Percentiles rank a stretch among this genome's conserved stretches.
These are phyloP conservation scores for Saturnia pavonia DNA, from an alignment of 2,888 invertebrate genomes.

Conservation along the genomic window DNA sequence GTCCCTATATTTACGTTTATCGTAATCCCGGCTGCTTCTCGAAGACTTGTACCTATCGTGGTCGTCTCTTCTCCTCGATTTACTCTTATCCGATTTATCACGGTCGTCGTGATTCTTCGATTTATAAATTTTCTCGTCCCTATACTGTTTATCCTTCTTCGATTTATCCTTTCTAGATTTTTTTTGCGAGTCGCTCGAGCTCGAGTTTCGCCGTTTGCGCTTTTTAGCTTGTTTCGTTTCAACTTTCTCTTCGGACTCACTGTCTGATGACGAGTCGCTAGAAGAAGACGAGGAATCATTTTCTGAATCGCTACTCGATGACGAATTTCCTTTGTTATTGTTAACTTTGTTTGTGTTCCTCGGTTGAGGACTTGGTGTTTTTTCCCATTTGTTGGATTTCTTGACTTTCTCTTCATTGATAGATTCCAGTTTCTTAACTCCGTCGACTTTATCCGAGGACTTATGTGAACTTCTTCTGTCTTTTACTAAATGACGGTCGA, in stretches of 20 bases:
- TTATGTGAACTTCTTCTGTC: constrained; percentile 64
- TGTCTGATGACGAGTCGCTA: constrained; percentile 54
- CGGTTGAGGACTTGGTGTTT: constrained; percentile 58
- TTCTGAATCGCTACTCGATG: constrained; percentile 68
- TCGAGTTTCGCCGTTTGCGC: constrained; percentile 63
- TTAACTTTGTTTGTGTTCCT: constrained; percentile 46
- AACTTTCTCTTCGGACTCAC: constrained; percentile 48
- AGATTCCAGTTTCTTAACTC: constrained; percentile 54
- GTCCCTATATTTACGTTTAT: constrained; percentile 64
- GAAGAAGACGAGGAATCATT: constrained; percentile 58
- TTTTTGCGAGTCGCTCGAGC: constrained; percentile 56
- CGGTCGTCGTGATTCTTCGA: constrained; percentile 57
- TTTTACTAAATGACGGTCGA: constrained; percentile 57
- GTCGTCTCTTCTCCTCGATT: constrained; percentile 56
- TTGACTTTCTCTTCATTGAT: constrained; percentile 63
- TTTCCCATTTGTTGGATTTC: constrained; percentile 55
- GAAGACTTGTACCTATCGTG: constrained; percentile 60
- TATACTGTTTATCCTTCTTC: constrained; percentile 53
- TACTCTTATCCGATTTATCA: constrained; percentile 51
- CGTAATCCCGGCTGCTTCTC: constrained; percentile 58
- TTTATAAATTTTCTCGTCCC: constrained; percentile 53
- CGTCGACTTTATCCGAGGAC: constrained; percentile 58
- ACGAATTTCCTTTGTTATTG: constrained; percentile 65
- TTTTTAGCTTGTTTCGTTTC: constrained; percentile 56
- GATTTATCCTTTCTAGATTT: constrained; percentile 60